Conservation (phyloP, 30 jellyfish, hydroid and myxozoan genomes). For the Hydractinia echinata region DNA sequence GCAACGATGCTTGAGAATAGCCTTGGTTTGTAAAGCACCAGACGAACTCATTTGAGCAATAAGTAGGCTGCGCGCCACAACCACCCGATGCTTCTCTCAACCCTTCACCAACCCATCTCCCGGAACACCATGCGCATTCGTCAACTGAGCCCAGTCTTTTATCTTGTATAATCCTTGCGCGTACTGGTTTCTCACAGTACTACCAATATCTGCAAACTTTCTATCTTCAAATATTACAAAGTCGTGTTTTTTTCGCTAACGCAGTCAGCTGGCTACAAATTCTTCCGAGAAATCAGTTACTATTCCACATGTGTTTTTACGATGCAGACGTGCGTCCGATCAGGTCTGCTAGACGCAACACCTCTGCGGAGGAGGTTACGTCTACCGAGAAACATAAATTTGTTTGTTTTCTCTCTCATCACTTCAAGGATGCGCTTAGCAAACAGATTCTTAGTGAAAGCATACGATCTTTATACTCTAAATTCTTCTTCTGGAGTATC, state of each 20-base stretch:
- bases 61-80: conserved; percentile 54
- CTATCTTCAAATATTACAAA: conserved; percentile 90
- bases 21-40: conserved; percentile 65
- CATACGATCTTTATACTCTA: conserved; percentile 51
- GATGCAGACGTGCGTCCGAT: conserved; percentile 78
- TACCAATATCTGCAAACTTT: conserved; percentile 95
- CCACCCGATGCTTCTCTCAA: conserved; percentile 43
- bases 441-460: conserved; percentile 25
- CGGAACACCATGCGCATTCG: conserved; percentile 80
- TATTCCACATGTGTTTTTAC: conserved; percentile 87
- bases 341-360: conserved; percentile 60
- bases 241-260: conserved; percentile 61
- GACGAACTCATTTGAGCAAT: conserved; percentile 95
- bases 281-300: conserved; percentile 58
- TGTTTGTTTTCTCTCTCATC: conserved; percentile 75
- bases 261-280: conserved; percentile 35
- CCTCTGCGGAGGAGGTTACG: conserved; percentile 51
- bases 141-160: conserved; percentile 73
- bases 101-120: conserved; percentile 89
- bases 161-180: conserved; percentile 66
- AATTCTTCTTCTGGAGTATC: not conserved
- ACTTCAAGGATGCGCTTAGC: conserved; percentile 57
- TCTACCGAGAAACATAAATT: conserved; percentile 83
- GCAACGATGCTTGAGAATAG: conserved; percentile 47
- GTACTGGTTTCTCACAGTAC: conserved; percentile 74